Evolutionary conservation across 2,113 vertebrate species (phyloP), one percentile per base, ranked within the genome.

Genomic region (Puma concolor): DNA sequence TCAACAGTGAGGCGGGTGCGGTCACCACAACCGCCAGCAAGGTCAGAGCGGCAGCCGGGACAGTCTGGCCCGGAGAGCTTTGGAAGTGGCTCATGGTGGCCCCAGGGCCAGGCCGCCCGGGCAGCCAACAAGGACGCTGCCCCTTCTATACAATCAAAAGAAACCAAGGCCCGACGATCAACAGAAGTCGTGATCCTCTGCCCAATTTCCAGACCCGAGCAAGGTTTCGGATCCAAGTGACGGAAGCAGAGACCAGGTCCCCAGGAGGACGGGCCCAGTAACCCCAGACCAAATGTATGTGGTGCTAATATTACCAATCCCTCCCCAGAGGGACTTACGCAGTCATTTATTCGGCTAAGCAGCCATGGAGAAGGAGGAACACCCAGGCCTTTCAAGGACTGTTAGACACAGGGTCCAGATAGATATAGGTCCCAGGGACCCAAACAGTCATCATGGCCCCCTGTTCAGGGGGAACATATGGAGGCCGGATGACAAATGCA

Each of bases 21-120:
- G 2, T 50, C 1, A 48, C 38, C 29, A 17, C 29, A n/a, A 7
- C 7, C 15, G 11, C 0, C 1, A 17, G 15, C 38, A 2, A 85
- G 76, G 87, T 93, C 86, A 50, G 86, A 57, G 36, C 41, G 1
- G 33, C 33, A 44, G 63, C 19, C 14, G 36, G 63, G 48, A 54
- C 11, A n/a, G 13, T 57, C 33, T 19, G 57, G 50, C 21, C 71
- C 0, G 1, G 33, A 48, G 57, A 69, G 57, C n/a, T 11, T 3
- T 7, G 38, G 82, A 60, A 38, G 63, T 2, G 15, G n/a, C 19
- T 29, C 83, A 48, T 2, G 23, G 21, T 0, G 0, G 38, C 48
- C 72, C 17, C 27, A 4, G 31, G 64, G 77, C 23, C 52, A 76
- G 64, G 79, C 50, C 33, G 14, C 48, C 33, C 21, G 29, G 14